These are phyloP conservation scores for Cyrtodaria siliqua DNA, from an alignment of 2,888 invertebrate genomes.

Conservation along the genomic window DNA sequence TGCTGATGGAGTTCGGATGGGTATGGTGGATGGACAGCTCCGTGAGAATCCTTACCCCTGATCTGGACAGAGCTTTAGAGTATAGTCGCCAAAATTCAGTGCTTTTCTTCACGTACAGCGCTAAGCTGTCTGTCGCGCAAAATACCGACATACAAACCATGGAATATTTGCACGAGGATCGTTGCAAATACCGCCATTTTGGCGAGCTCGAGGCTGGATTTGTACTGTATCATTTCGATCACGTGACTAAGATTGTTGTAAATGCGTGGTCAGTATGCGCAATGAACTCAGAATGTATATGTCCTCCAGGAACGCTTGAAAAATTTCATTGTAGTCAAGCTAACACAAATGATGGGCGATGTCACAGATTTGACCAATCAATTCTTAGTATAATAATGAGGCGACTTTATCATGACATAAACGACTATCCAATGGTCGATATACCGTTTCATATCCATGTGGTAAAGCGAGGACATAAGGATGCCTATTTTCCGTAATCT, in stretches of 20 bases:
- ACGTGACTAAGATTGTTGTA: slow-evolving; percentile 47
- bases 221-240: slow-evolving; percentile 52
- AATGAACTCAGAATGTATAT: slow-evolving; percentile 45
- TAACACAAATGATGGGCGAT: slow-evolving; percentile 40
- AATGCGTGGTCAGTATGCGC: slow-evolving; percentile 58
- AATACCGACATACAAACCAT: slow-evolving; percentile 53
- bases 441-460: slow-evolving; percentile 49
- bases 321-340: slow-evolving; percentile 28
- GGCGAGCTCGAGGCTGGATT: slow-evolving; percentile 62
- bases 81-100: slow-evolving; percentile 45
- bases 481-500: slow-evolving; percentile 36
- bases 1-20: slow-evolving; percentile 51
- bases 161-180: slow-evolving; percentile 43
- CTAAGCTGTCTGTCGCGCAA: slow-evolving; percentile 33
- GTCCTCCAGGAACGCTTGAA: slow-evolving; percentile 29
- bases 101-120: slow-evolving; percentile 53
- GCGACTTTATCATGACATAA: slow-evolving; percentile 53
- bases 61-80: slow-evolving; percentile 41
- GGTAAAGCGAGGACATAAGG: slow-evolving; percentile 47
- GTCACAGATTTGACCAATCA: slow-evolving; percentile 67
- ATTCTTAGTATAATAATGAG: slow-evolving; percentile 58
- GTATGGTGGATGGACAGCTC: slow-evolving; percentile 67
- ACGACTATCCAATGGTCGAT: slow-evolving; percentile 53
- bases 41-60: slow-evolving; percentile 31
- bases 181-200: slow-evolving; percentile 58